These are phyloP conservation scores for Mormyrus hasselquistii DNA, from an alignment of 2,797 vertebrate species.

Conservation along the genomic window DNA sequence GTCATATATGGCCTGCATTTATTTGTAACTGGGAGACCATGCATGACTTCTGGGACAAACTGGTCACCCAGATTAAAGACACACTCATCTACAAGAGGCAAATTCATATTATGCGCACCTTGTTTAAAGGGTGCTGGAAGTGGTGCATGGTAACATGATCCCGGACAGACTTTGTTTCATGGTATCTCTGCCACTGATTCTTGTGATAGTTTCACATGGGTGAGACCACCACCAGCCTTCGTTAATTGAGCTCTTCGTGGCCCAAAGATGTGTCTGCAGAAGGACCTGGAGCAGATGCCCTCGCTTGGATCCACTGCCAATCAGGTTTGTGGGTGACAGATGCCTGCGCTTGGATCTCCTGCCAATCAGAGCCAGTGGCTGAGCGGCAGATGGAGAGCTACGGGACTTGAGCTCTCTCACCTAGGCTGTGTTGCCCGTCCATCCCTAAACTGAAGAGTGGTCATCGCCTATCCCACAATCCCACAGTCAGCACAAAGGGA, in stretches of 20 bases:
- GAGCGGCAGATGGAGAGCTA: conserved; percentile 9
- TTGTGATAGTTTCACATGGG: background rate
- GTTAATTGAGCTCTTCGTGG: background rate
- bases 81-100: background rate
- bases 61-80: background rate
- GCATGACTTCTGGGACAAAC: background rate
- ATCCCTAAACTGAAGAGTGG: background rate
- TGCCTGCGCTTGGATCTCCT: background rate
- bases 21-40: background rate
- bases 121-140: background rate
- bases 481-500: background rate
- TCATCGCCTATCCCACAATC: background rate
- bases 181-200: background rate
- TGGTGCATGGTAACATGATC: background rate
- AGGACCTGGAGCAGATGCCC: conserved; percentile 17
- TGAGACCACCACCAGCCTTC: background rate
- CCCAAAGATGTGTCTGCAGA: background rate
- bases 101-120: background rate
- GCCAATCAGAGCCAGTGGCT: conserved; percentile 14
- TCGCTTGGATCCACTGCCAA: background rate
- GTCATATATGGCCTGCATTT: background rate
- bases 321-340: conserved; percentile 7
- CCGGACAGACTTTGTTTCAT: background rate
- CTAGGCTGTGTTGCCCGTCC: background rate
- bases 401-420: background rate